These are phyloP conservation scores for Cynopterus sphinx DNA, from an alignment of 2,797 vertebrate genomes.

Conservation along the genomic window DNA sequence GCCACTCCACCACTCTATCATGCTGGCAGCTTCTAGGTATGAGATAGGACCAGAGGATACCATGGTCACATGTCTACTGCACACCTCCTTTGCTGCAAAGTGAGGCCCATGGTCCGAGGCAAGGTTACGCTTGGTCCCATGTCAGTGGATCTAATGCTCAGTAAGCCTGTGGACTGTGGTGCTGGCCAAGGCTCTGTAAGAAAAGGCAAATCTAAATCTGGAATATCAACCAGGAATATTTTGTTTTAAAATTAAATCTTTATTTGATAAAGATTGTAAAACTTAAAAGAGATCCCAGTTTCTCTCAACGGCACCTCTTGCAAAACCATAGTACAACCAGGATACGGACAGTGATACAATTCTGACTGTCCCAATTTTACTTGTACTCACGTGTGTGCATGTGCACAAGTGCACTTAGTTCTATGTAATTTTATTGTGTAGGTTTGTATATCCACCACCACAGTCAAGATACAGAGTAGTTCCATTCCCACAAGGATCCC, in stretches of 20 bases:
- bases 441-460: not conserved
- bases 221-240: not conserved
- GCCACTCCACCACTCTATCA: not conserved
- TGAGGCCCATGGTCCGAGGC: not conserved
- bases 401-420: not conserved
- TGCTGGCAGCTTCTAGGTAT: not conserved
- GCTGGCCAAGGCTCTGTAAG: not conserved
- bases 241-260: conserved; percentile 8
- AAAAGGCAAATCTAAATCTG: not conserved
- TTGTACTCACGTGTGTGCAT: not conserved
- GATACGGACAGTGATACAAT: not conserved
- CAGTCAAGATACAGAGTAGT: not conserved
- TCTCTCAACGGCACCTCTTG: not conserved
- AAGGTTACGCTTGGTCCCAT: not conserved
- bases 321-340: not conserved
- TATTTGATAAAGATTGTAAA: not conserved
- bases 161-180: not conserved
- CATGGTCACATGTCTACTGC: not conserved
- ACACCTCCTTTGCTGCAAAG: not conserved
- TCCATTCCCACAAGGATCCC: not conserved
- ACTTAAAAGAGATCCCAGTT: not conserved
- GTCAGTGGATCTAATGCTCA: not conserved
- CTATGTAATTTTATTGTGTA: not conserved
- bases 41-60: not conserved
- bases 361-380: not conserved